Evolutionary conservation across 2,797 vertebrate species (phyloP).

Genomic region (Antennarius maculatus): DNA sequence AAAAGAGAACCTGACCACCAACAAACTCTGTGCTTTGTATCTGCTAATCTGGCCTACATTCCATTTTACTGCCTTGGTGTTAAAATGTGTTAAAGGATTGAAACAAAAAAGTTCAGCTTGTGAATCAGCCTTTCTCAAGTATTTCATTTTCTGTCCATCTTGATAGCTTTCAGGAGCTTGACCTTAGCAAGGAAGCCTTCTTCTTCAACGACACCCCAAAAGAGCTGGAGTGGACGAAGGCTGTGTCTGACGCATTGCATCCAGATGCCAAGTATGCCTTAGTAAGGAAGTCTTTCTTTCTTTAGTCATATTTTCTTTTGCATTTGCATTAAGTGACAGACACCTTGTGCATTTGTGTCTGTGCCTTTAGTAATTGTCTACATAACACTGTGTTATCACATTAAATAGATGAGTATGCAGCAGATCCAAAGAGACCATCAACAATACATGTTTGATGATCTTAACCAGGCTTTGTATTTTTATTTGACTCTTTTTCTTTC

Average conservation of each 20-base stretch:
- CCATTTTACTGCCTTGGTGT: slow-evolving; percentile 13
- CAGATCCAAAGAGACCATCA: background rate
- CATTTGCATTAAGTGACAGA: background rate
- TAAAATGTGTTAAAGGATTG: too few species aligned
- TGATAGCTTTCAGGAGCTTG: slow-evolving; percentile 95
- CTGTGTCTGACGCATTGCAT: slow-evolving; percentile 90
- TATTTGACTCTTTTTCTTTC: slow-evolving; percentile 16
- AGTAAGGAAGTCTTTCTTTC: slow-evolving; percentile 79
- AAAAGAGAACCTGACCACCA: slow-evolving; percentile 26
- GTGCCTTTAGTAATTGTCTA: background rate
- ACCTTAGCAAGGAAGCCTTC: slow-evolving; percentile 97
- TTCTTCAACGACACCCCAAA: slow-evolving; percentile 97
- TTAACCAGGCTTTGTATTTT: background rate
- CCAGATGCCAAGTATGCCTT: slow-evolving; percentile 93
- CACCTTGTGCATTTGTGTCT: background rate
- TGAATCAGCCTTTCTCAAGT: slow-evolving; percentile 1
- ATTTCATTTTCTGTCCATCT: slow-evolving; percentile 11
- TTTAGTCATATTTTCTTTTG: background rate
- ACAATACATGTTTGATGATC: background rate
- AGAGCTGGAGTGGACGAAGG: slow-evolving; percentile 95
- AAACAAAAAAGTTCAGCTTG: background rate
- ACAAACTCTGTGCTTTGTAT: slow-evolving; percentile 17
- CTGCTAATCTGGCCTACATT: slow-evolving; percentile 32
- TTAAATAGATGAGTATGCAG: background rate
- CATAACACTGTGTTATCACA: background rate